phyloP scores from a whole-genome alignment of 2,113 vertebrate species.

The Callipepla californica region DNA sequence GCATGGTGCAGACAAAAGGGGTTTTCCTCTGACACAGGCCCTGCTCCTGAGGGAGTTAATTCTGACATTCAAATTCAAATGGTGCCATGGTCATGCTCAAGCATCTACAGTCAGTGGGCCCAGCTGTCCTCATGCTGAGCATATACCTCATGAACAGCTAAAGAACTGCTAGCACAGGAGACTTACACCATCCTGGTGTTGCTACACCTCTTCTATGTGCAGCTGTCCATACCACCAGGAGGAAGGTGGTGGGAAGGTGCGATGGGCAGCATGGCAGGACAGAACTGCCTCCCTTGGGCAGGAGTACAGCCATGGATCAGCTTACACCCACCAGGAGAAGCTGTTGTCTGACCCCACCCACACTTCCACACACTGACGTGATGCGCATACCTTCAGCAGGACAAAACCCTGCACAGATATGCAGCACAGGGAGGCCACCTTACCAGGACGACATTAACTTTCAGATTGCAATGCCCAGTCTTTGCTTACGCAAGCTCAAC shows the following conservation, averaged over 20 bases:
- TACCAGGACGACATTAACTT: neutral
- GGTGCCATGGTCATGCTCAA: neutral
- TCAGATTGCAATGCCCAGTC: neutral
- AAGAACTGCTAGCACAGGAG: neutral
- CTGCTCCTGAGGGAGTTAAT: neutral
- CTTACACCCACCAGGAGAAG: neutral
- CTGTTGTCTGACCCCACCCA: neutral
- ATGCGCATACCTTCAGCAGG: fast-evolving
- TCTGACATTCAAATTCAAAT: slow-evolving; percentile 18
- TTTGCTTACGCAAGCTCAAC: neutral
- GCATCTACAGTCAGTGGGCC: neutral
- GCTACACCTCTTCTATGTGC: fast-evolving
- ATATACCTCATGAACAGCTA: neutral
- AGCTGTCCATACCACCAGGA: neutral
- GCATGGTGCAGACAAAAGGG: neutral
- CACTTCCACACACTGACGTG: neutral
- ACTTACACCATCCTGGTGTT: no score
- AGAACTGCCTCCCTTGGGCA: neutral
- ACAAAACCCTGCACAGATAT: neutral
- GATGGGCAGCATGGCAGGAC: neutral
- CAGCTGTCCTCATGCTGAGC: neutral
- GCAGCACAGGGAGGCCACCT: neutral
- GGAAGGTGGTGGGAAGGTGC: neutral
- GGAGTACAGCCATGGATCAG: neutral
- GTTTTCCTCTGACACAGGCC: neutral